Conservation (phyloP, 2,797 vertebrate species). For the Chrysocyon brachyurus region DNA sequence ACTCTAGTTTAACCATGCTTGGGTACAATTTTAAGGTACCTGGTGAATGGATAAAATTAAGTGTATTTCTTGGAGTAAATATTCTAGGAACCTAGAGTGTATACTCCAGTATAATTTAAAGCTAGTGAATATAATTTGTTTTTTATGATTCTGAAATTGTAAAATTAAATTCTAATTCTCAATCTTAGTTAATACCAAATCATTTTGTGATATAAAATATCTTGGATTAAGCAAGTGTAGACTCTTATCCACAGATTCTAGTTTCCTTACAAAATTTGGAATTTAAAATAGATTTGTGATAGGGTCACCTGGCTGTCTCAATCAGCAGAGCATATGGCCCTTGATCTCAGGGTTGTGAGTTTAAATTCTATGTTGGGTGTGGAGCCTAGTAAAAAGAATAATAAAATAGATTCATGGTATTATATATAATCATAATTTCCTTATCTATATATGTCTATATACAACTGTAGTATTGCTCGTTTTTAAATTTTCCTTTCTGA, state of each 20-base stretch:
- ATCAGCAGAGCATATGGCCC: neutral
- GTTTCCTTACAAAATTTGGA: neutral
- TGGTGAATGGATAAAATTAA: neutral
- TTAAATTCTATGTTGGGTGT: neutral
- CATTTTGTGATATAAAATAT: neutral
- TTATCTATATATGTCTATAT: neutral
- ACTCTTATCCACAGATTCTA: neutral
- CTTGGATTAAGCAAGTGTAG: neutral
- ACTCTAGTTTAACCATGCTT: too few relatives aligned
- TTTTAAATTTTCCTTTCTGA: neutral
- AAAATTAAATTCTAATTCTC: too few relatives aligned
- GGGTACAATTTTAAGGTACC: neutral
- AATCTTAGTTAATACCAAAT: neutral
- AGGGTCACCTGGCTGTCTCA: neutral
- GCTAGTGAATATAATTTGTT: neutral
- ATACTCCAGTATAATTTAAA: neutral
- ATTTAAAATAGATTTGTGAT: neutral
- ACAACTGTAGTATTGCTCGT: neutral
- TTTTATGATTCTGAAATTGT: neutral
- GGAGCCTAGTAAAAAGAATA: neutral
- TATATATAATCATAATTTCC: neutral
- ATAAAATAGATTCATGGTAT: neutral
- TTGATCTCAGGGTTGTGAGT: neutral
- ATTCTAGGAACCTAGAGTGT: neutral
- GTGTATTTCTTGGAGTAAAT: slow-evolving; percentile 24